These are phyloP conservation scores for Sussaba pulchella DNA, from an alignment of 2,888 invertebrate genomes.

Conservation along the genomic window DNA sequence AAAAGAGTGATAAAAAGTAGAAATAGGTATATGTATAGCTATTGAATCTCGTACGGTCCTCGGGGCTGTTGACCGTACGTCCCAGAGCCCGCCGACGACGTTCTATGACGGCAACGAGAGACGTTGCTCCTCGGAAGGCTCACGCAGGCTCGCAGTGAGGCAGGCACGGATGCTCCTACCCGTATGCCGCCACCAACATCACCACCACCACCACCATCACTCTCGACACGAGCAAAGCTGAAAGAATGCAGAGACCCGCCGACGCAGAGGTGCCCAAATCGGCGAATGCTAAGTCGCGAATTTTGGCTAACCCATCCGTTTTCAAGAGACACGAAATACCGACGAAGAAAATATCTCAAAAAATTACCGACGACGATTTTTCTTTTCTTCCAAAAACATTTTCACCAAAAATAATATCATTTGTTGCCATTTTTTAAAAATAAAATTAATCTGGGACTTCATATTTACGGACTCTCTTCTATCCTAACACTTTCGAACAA, in stretches of 20 bases:
- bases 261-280: slow-evolving; percentile 70
- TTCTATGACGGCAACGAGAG: slow-evolving; percentile 48
- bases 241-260: slow-evolving; percentile 49
- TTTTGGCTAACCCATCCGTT: neutral
- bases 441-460: too few relatives aligned
- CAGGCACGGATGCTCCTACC: slow-evolving; percentile 76
- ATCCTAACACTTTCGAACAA: too few relatives aligned
- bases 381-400: too few relatives aligned
- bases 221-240: slow-evolving; percentile 35
- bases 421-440: neutral
- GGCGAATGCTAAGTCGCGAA: slow-evolving; percentile 12
- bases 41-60: slow-evolving; percentile 25
- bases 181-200: slow-evolving; percentile 44
- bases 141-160: slow-evolving; percentile 82
- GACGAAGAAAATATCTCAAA: neutral
- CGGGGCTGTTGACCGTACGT: slow-evolving; percentile 80
- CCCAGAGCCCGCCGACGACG: slow-evolving; percentile 52
- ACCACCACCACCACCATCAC: slow-evolving; percentile 28
- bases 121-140: slow-evolving; percentile 76
- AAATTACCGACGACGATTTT: neutral
- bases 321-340: neutral
- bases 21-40: slow-evolving; percentile 16
- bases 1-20: slow-evolving; percentile 27
- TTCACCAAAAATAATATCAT: neutral
- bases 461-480: too few relatives aligned